Percentiles rank a stretch among this genome's conserved stretches.
phyloP scores from a whole-genome alignment of 2,888 invertebrate species.

The Podabrus alpinus region DNA sequence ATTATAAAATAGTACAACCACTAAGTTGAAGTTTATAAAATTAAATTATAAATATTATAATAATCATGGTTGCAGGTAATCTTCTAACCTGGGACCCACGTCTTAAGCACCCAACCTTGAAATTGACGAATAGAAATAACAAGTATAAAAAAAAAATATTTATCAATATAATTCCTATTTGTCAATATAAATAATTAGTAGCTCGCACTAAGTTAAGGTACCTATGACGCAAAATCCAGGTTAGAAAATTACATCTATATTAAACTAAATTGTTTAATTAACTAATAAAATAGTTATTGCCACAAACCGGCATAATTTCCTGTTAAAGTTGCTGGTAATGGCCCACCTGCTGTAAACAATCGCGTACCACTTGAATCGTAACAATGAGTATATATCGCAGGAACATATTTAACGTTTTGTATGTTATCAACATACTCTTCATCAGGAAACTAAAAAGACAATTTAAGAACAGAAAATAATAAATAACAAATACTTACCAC shows the following conservation, averaged over 20 bases:
- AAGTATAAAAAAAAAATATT: too few species aligned
- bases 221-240: too few species aligned
- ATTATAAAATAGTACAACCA: background rate
- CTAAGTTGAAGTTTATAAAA: background rate
- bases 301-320: conserved; percentile 95
- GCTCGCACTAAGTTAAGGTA: too few species aligned
- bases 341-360: conserved; percentile 94
- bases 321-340: conserved; percentile 85
- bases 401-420: conserved; percentile 84
- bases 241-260: too few species aligned
- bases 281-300: conserved; percentile 64
- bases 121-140: too few species aligned
- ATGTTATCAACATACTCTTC: conserved; percentile 84
- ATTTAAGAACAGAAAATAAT: background rate
- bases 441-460: conserved; percentile 70
- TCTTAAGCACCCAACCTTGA: too few species aligned
- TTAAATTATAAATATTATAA: background rate
- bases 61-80: too few species aligned
- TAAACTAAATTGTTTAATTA: background rate
- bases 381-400: conserved; percentile 96
- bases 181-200: too few species aligned
- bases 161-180: too few species aligned
- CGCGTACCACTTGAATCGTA: conserved; percentile 91
- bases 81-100: too few species aligned
- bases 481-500: conserved; percentile 66